phyloP scores from a whole-genome alignment of 1,140 invertebrate genomes.

The Pseudomyrmex sp. region DNA sequence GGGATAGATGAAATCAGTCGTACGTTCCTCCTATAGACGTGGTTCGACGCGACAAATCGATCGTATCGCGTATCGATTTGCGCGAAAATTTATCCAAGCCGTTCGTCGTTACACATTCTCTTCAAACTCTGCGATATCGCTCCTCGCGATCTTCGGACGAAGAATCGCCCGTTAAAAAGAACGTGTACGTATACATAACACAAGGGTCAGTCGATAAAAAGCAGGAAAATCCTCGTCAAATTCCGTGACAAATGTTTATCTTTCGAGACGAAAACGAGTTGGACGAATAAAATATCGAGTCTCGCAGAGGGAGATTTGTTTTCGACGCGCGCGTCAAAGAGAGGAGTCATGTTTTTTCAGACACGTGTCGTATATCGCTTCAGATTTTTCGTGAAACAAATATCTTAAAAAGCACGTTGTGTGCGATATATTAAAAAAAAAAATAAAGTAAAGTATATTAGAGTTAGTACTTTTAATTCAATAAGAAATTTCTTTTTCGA shows the following conservation, averaged over 20 bases:
- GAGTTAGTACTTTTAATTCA: background rate
- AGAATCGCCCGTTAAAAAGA: background rate
- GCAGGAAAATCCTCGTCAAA: background rate
- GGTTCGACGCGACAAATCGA: conserved; percentile 11
- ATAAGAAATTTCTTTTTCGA: background rate
- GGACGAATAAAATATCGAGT: conserved; percentile 8
- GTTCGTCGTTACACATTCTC: background rate
- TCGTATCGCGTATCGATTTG: conserved; percentile 25
- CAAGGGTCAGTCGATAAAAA: conserved; percentile 14
- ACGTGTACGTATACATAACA: background rate
- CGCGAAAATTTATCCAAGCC: conserved; percentile 28
- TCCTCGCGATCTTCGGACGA: background rate
- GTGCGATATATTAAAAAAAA: too few relatives aligned
- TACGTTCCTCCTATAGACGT: conserved; percentile 37
- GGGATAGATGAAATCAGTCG: conserved; percentile 45
- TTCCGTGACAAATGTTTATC: conserved; percentile 18
- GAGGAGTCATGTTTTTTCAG: background rate
- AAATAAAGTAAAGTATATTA: too few relatives aligned
- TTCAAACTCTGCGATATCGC: background rate
- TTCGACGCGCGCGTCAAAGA: background rate
- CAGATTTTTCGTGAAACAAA: too few relatives aligned
- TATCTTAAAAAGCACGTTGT: too few relatives aligned
- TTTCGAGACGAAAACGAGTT: background rate
- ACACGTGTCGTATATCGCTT: background rate
- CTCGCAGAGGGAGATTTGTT: background rate